These are phyloP conservation scores for Heteromyza rotundicornis DNA, from an alignment of 2,888 invertebrate species.

Conservation along the genomic window DNA sequence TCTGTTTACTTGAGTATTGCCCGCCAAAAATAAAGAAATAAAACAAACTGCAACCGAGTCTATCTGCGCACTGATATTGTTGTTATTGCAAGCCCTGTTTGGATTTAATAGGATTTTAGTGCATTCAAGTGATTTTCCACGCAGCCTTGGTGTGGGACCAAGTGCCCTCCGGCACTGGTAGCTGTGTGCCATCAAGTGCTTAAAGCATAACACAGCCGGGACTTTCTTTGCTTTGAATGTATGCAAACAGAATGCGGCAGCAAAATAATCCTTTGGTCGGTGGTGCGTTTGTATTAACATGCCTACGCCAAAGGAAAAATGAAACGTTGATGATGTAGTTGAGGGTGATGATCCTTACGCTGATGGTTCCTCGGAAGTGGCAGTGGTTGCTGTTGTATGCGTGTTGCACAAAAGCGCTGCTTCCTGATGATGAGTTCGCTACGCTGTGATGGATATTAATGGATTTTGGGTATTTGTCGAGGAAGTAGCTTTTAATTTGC, in stretches of 20 bases:
- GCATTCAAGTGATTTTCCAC: constrained; percentile 46
- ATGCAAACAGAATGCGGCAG: not conserved
- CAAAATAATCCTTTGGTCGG: not conserved
- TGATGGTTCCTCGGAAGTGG: no score
- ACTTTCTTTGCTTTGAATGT: not conserved
- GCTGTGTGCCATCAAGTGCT: not conserved
- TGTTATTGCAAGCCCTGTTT: constrained; percentile 23
- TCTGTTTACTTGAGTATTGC: no score
- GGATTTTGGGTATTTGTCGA: not conserved
- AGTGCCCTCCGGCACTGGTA: not conserved
- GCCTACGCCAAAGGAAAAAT: not conserved
- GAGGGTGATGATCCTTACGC: no score
- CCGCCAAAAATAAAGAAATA: no score
- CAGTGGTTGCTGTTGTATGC: not conserved
- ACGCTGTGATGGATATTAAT: constrained; percentile 2
- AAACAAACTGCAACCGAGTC: no score
- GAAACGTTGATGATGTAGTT: no score
- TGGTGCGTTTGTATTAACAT: not conserved
- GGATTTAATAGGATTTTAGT: constrained; percentile 29
- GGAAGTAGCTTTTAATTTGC: constrained; percentile 1
- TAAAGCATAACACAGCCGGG: not conserved
- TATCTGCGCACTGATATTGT: no score
- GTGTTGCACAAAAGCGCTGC: not conserved
- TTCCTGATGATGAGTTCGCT: not conserved
- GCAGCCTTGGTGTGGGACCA: not conserved